phyloP scores from a whole-genome alignment of 2,797 vertebrate species.

The Mionectes olivaceus region DNA sequence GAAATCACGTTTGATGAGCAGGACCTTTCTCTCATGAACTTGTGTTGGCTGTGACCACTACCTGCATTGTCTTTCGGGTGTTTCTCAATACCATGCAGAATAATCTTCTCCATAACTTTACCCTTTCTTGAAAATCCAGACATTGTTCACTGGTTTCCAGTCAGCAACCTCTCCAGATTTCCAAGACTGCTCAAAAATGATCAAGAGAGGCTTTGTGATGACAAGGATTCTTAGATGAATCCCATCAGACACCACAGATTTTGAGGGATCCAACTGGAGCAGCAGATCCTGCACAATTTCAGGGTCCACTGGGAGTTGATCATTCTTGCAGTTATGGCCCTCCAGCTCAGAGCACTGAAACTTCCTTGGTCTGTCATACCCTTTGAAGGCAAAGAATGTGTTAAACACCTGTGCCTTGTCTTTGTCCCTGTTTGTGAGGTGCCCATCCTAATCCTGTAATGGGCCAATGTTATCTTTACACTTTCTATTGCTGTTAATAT shows the following conservation, averaged over 20 bases:
- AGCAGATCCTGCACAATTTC: not conserved
- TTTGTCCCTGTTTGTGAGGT: not conserved
- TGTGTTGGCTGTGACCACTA: not conserved
- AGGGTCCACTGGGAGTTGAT: not conserved
- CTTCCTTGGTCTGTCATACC: not conserved
- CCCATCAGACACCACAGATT: not conserved
- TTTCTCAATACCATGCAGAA: not conserved
- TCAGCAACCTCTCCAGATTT: not conserved
- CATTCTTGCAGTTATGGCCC: not conserved
- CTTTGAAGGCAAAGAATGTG: not conserved
- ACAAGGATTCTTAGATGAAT: not conserved
- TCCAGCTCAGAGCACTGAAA: not conserved
- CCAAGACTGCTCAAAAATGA: not conserved
- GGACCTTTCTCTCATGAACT: not conserved
- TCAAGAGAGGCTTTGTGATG: not conserved
- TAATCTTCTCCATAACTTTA: not conserved
- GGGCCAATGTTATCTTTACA: not conserved
- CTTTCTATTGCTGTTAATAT: not conserved
- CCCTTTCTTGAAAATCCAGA: not conserved
- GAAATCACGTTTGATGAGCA: not conserved
- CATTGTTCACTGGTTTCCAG: not conserved
- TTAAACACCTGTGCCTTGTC: not conserved
- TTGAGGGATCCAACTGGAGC: not conserved
- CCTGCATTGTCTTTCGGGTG: not conserved
- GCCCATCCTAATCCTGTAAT: not conserved